These are phyloP conservation scores for Syndactyla subalaris DNA, from an alignment of 2,797 vertebrate genomes.

Conservation along the genomic window DNA sequence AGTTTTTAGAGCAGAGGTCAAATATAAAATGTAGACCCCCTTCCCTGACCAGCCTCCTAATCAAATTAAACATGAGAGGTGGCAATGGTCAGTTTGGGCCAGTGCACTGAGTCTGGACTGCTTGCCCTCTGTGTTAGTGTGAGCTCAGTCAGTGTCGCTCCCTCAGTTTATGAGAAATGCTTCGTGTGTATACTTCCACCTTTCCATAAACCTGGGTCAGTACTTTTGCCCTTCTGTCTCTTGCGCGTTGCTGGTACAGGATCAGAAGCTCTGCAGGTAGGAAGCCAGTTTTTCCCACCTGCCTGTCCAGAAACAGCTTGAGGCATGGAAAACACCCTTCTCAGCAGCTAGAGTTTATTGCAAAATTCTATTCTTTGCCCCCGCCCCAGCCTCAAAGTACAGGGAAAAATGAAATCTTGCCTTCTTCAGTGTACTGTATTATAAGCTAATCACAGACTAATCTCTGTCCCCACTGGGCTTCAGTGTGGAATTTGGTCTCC, in stretches of 20 bases:
- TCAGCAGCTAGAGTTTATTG: background rate
- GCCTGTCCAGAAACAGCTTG: background rate
- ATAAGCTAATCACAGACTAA: background rate
- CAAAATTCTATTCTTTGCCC: background rate
- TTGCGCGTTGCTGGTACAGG: background rate
- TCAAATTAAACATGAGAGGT: background rate
- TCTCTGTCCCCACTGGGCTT: background rate
- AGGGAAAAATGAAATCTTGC: background rate
- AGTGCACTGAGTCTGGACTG: background rate
- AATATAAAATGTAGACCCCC: background rate
- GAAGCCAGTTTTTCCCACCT: background rate
- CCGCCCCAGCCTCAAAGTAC: background rate
- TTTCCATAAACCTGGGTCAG: background rate
- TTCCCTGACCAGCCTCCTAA: background rate
- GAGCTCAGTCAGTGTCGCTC: accelerated
- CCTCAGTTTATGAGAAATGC: background rate
- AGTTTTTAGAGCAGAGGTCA: background rate
- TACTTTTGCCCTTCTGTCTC: background rate
- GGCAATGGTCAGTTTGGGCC: background rate
- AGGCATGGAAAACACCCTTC: background rate
- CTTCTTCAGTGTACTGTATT: background rate
- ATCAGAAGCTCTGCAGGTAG: background rate
- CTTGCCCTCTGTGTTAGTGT: background rate
- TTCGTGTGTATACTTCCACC: background rate
- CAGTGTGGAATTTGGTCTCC: background rate